Base-by-base conservation (phyloP, 2,797 vertebrate species). In the Diplodus sargus region DNA sequence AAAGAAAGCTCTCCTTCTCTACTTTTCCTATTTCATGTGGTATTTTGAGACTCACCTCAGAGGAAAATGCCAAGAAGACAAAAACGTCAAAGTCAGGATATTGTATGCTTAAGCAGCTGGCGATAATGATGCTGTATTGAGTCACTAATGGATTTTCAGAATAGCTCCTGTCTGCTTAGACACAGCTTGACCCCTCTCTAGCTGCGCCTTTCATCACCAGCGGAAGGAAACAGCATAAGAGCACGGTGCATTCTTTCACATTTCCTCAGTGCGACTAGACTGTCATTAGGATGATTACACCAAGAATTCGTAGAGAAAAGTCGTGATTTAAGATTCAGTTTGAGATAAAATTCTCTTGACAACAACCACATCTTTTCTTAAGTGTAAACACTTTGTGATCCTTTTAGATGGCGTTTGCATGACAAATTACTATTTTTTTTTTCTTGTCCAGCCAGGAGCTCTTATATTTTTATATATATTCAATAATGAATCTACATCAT, bases 91-190 rank as follows among this genome's bases (percentile, higher is more conserved):
- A 85, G 73, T 28, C 48, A 49, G 84, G 76, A 88, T 85, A 81
- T 79, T 89, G 85, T 87, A 66, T 67, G 77, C 75, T 86, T 76
- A 89, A 92, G 85, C 80, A 88, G 79, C 81, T 76, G 71, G 76
- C 3, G 64, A 83, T 92, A 90, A 92, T 88, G 86, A 86, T 78
- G 79, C 77, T 66, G 80, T 79, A 69, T 78, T 82, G 90, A 93
- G 89, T 85, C 90, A 83, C 90, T 92, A 93, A 93, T 93, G 88
- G 87, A 84, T 91, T 89, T 91, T 87, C 34, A 49, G 87, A 92
- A 91, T 87, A 77, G 89, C 85, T 89, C 86, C 85, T 82, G 80
- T 85, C 67, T 85, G 76, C 69, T 60, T 74, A 83, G 90, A 87
- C 85, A 69, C 82, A 80, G 77, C 79, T 87, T 89, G 88, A 91